Base-by-base conservation (phyloP, 1,140 invertebrate genomes). In the Zaprionus ghesquierei region DNA sequence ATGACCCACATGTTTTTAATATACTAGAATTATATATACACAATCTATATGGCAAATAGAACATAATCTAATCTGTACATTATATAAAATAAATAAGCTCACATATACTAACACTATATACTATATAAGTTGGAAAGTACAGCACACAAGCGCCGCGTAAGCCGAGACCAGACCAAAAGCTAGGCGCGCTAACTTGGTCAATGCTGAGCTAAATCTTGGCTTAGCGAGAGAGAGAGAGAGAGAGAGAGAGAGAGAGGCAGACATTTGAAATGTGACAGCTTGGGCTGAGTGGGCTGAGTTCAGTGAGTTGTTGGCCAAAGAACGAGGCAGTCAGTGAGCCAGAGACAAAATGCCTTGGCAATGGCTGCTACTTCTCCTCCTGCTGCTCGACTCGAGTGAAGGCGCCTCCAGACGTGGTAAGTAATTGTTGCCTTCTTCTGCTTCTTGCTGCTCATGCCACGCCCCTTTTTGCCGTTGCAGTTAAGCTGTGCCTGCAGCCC, bases 341-440 rank as follows among this genome's bases (percentile, higher is more conserved):
- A n/a, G n/a, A 22, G 5, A 6, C 62, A 79, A 29, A 51, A 85
- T 87, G 81, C 54, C 61, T 54, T 66, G 81, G 66, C 75, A 65
- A 53, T 72, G 79, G 63, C 63, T 87, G 15, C 22, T 68, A 0
- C 15, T 49, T 12, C 2, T 68, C 41, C 46, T 63, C 3, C 31
- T 55, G 20, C 13, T 50, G 5, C 15, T 64, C 1, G 27, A 15
- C 1, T 20, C 22, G 9, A 31, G 49, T 0, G 44, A 60, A 12
- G 82, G 66, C 9, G 84, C 79, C 72, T 87, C 82, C 59, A 87
- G 82, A 50, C 64, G 82, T 54, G 82, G 82, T 87, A 87, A 23
- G 31, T 15, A 4, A 2, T 9, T 23, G 5, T 27, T 41, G 35
- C 5, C n/a, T n/a, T 6, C 18, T n/a, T 6, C 41, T 46, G 18